phyloP scores from a whole-genome alignment of 1,140 invertebrate genomes.

The Luehdorfia chinensis region DNA sequence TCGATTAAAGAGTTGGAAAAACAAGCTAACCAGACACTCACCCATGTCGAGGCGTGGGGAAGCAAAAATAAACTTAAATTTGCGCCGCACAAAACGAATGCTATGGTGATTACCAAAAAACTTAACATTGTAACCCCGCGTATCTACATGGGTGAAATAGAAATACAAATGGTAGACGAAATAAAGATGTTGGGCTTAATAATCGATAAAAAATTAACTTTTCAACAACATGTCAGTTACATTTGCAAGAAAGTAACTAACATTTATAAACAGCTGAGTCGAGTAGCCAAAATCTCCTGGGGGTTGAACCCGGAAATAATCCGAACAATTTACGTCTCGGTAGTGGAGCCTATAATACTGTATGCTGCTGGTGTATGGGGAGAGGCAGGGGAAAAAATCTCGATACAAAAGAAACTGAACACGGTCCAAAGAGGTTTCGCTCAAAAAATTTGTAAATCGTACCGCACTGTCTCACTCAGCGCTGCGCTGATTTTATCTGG shows the following conservation, averaged over 20 bases:
- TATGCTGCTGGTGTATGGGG: background rate
- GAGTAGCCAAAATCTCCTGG: too few species aligned
- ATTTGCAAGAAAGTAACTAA: too few species aligned
- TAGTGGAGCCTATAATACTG: background rate
- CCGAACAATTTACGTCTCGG: background rate
- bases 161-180: background rate
- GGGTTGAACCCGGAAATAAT: too few species aligned
- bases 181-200: background rate
- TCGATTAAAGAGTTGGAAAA: background rate
- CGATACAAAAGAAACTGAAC: background rate
- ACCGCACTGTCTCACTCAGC: constrained; percentile 4
- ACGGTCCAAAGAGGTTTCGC: background rate
- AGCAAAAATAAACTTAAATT: constrained; percentile 12
- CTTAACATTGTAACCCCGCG: background rate
- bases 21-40: background rate
- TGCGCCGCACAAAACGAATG: constrained; percentile 9
- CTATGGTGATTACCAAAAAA: constrained; percentile 6
- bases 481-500: background rate
- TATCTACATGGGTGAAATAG: background rate
- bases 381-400: background rate
- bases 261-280: too few species aligned
- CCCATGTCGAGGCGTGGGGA: constrained; percentile 1
- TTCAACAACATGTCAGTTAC: too few species aligned
- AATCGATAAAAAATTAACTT: background rate
- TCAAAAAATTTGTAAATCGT: background rate